These are phyloP conservation scores for Aeoliscus strigatus DNA, from an alignment of 2,797 vertebrate genomes.

Conservation along the genomic window DNA sequence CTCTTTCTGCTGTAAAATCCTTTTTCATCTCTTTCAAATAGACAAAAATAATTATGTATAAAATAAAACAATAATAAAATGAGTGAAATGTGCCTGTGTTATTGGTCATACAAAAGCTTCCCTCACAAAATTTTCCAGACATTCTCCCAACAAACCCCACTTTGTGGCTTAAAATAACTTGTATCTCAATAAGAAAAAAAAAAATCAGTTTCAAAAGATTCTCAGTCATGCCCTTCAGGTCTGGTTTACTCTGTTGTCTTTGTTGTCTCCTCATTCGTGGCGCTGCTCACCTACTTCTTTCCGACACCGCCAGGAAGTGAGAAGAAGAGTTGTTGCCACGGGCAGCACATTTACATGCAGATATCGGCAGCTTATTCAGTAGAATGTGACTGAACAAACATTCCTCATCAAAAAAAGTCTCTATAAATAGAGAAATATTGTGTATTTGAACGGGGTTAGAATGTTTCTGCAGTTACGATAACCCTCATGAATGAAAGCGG, in stretches of 20 bases:
- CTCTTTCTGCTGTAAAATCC: no score
- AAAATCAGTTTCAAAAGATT: conserved; percentile 50
- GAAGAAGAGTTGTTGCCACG: conserved; percentile 36
- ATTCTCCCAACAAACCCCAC: conserved; percentile 32
- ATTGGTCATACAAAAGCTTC: conserved; percentile 13
- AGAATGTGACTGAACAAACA: no score
- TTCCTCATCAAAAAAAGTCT: no score
- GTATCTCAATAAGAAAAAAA: conserved; percentile 44
- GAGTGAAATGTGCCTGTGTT: no score
- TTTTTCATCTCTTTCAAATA: no score
- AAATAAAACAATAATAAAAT: no score
- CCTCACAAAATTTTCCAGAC: conserved; percentile 7
- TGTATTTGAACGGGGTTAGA: no score
- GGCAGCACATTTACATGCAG: conserved; percentile 45
- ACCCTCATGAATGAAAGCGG: no score
- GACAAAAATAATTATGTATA: no score
- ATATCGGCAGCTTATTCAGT: conserved; percentile 36
- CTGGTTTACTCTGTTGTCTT: conserved; percentile 44
- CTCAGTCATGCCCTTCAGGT: conserved; percentile 53
- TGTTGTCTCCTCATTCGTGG: conserved; percentile 40
- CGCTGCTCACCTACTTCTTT: conserved; percentile 44
- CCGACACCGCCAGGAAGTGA: conserved; percentile 44
- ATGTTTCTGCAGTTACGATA: no score
- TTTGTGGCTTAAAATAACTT: conserved; percentile 58
- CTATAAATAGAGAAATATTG: no score